Base-by-base conservation (phyloP, 1,140 invertebrate species). In the Chionoecetes opilio region DNA sequence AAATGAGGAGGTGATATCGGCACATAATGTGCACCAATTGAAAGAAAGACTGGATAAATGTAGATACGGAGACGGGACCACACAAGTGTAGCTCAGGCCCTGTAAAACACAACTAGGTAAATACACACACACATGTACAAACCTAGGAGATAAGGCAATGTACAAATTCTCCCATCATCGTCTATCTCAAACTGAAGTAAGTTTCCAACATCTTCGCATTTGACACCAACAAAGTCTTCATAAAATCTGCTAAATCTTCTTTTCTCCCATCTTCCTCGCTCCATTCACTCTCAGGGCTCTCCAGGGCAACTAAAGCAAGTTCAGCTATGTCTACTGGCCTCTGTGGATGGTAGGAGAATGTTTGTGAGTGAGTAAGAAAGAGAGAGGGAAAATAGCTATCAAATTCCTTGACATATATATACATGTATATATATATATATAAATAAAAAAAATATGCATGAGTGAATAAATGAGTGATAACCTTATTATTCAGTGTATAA, bases 151-250 rank as follows among this genome's bases (percentile, higher is more conserved):
- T 98, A 97, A 9, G 98, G 98, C 94, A 99, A 96, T 0, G 98
- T 97, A 94, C 97, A 97, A 26, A 99, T 96, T 92, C 98, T 97
- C 31, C 98, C 98, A 5, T 98, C 97, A 63, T 97, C 97, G 96
- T 98, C 98, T 87, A 99, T 98, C 96, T 98, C 98, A 99, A 97
- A 0, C 98, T 98, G 97, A 99, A 99, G 97, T 99, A 99, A 97
- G 99, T 99, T 29, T 98, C 97, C 82, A 99, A 97, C 98, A 99
- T 99, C 34, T 98, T 97, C 1, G 98, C 97, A 96, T 99, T 99
- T 89, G 98, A 97, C 0, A 97, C 96, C 0, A 99, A 97, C 29
- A 99, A 97, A 91, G 98, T 97, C 6, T 97, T 97, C 86, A 98
- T 98, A 96, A 98, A 98, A 32, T 97, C 96, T 0, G 98, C 98